Evolutionary conservation across 2,888 invertebrate species (phyloP), one percentile per base, ranked within the genome.

Genomic region (Tetragonula carbonaria): DNA sequence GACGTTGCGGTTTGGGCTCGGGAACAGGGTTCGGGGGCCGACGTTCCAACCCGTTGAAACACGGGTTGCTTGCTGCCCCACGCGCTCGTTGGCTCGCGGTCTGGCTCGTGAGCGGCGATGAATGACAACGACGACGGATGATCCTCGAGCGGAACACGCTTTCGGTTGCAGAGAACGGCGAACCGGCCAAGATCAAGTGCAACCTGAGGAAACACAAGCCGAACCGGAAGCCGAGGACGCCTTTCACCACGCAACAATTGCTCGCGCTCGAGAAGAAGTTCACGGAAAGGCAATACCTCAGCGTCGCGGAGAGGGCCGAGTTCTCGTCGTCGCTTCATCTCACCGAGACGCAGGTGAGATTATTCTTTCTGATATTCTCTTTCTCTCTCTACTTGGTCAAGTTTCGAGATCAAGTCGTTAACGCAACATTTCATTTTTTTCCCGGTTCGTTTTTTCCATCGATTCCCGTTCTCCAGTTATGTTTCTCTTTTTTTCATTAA

Each of bases 181-280:
- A 97, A 92, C 97, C 97, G n/a, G 97, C 97, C 0, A 97, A 97
- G 95, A 95, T 98, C 91, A 98, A 98, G 94, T 98, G 98, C 95
- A 97, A 98, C 95, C 96, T 99, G 88, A 96, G 99, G 91, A 99
- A 99, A 94, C 99, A 99, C 96, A 99, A 99, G 94, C 98, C 99
- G 45, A 99, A 99, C 95, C 96, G 99, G 90, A 99, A 99, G 95
- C 99, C 99, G 0, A 96, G 99, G 78, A 99, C 99, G 0, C 99
- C 99, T 0, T 99, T 99, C 95, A 99, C 99, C n/a, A 98, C 99
- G 2, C 98, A 99, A 94, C 99, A 99, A 94, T 96, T 99, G 74
- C 95, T 99, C 85, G 97, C 99, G 3, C 95, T 99, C 88, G 99
- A 99, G 95, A 97, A 98, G 95, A 99, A 99, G 95, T 99, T 99